phyloP scores from a whole-genome alignment of 2,797 vertebrate species.

The Cyprinodon diabolis region DNA sequence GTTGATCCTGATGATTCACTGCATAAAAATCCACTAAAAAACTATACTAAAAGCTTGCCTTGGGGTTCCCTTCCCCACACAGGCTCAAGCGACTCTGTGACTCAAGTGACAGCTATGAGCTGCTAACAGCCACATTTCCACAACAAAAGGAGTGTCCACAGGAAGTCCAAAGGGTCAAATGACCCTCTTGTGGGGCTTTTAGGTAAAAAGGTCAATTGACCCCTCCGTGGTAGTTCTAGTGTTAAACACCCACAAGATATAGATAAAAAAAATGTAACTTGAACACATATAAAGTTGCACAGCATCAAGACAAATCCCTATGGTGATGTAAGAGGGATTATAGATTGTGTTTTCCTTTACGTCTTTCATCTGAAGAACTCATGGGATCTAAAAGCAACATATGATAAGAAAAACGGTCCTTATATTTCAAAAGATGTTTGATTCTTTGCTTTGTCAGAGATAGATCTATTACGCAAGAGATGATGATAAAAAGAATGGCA shows the following conservation, averaged over 20 bases:
- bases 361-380: constrained; percentile 7
- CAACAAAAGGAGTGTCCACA: too few species aligned
- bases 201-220: too few species aligned
- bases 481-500: background rate
- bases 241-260: constrained; percentile 12
- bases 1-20: too few species aligned
- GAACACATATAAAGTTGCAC: background rate
- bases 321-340: background rate
- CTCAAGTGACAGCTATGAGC: too few species aligned
- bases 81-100: too few species aligned
- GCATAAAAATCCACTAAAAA: too few species aligned
- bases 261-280: background rate
- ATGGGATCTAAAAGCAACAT: constrained; percentile 22
- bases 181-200: too few species aligned
- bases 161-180: too few species aligned
- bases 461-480: constrained; percentile 4
- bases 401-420: constrained; percentile 9
- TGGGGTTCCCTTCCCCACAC: too few species aligned
- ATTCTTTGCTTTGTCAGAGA: constrained; percentile 20
- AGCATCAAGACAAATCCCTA: background rate
- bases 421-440: constrained; percentile 1
- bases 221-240: too few species aligned
- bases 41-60: too few species aligned
- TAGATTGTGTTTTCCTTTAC: background rate
- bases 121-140: too few species aligned